A percentile compares a stretch with the other conserved stretches of the same genome.
phyloP scores from a whole-genome alignment of 2,797 vertebrate species.

The Chelonia mydas region DNA sequence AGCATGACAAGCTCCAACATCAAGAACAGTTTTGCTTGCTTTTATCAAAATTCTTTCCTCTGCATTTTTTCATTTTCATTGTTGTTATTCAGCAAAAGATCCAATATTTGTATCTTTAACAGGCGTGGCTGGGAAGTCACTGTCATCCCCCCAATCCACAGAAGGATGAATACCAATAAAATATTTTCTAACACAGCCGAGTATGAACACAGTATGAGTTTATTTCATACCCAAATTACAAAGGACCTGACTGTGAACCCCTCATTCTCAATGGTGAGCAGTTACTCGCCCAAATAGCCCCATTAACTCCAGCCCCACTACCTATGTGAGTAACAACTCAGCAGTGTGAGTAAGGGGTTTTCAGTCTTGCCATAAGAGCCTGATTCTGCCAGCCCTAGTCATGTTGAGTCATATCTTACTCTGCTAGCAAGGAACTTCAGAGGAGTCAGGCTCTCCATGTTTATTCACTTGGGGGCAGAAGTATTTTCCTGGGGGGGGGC shows the following conservation, averaged over 20 bases:
- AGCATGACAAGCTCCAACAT: slow-evolving; percentile 75
- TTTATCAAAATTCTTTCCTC: background rate
- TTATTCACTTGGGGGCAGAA: background rate
- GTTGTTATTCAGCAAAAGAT: background rate
- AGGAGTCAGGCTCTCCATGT: background rate
- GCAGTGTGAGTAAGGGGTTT: background rate
- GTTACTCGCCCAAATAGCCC: slow-evolving; percentile 50
- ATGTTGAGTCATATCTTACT: background rate
- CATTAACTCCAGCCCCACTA: background rate
- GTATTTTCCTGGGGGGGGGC: background rate
- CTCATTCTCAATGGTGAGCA: slow-evolving; percentile 45
- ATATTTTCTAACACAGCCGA: slow-evolving; percentile 49
- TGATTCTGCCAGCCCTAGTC: slow-evolving; percentile 3
- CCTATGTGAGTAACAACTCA: background rate
- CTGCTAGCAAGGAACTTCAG: background rate
- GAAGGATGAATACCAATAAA: slow-evolving; percentile 34
- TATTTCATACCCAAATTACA: slow-evolving; percentile 60
- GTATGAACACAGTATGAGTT: slow-evolving; percentile 16
- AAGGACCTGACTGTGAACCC: slow-evolving; percentile 55
- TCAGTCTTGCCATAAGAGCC: background rate
- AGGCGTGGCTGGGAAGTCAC: slow-evolving; percentile 8
- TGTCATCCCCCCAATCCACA: background rate
- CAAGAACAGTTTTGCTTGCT: slow-evolving; percentile 56
- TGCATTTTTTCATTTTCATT: slow-evolving; percentile 38
- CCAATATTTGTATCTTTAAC: background rate